A percentile compares a stretch with the other conserved stretches of the same genome.
These are phyloP conservation scores for Euplexia lucipara DNA, from an alignment of 2,888 invertebrate species.

Conservation along the genomic window DNA sequence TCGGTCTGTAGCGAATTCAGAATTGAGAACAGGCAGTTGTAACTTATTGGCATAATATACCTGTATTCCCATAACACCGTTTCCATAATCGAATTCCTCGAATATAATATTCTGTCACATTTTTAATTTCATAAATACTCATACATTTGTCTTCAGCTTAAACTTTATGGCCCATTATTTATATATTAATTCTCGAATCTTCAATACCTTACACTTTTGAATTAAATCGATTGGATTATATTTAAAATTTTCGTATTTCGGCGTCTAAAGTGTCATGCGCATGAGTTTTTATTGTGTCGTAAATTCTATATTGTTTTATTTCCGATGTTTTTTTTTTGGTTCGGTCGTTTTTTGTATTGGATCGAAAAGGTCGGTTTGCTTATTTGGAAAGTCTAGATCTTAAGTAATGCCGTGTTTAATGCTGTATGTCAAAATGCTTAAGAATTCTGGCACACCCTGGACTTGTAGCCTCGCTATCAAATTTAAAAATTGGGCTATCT, in stretches of 20 bases:
- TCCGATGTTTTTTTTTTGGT: constrained; percentile 38
- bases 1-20: not conserved
- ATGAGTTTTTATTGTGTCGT: constrained; percentile 53
- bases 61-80: constrained; percentile 4
- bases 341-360: constrained; percentile 28
- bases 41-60: not conserved
- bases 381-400: constrained; percentile 26
- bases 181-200: constrained; percentile 54
- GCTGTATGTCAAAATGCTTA: not conserved
- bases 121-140: constrained; percentile 58
- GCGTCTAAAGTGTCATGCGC: constrained; percentile 55
- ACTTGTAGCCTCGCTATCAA: not conserved
- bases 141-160: constrained; percentile 56
- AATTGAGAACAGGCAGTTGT: constrained; percentile 16
- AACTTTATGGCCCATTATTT: constrained; percentile 60
- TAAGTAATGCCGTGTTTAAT: constrained; percentile 30
- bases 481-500: not conserved
- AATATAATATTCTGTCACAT: constrained; percentile 51
- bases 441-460: not conserved
- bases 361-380: constrained; percentile 36
- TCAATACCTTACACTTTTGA: constrained; percentile 56
- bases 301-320: constrained; percentile 58
- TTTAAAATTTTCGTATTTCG: constrained; percentile 54
- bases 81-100: constrained; percentile 38
- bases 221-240: constrained; percentile 62